Evolutionary conservation across 2,113 vertebrate species (phyloP).

Genomic region (Salvelinus fontinalis): DNA sequence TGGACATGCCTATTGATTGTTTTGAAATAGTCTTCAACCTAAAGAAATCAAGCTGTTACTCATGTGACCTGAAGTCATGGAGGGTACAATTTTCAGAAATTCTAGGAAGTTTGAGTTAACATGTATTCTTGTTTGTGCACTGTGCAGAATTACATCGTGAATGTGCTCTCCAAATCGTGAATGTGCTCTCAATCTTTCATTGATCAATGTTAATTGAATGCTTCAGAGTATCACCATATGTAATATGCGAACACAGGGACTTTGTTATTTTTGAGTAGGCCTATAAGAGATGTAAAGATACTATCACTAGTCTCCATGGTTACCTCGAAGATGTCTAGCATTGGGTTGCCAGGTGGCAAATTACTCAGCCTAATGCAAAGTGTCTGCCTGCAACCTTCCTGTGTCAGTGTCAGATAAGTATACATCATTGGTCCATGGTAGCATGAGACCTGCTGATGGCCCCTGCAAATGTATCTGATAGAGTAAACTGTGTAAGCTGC

Average conservation of each 20-base stretch:
- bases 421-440: conserved; percentile 16
- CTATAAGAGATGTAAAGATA: not conserved
- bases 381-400: not conserved
- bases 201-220: no score
- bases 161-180: no score
- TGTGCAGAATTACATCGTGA: not conserved
- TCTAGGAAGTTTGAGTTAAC: not conserved
- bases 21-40: not conserved
- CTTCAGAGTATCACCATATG: no score
- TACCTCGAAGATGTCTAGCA: not conserved
- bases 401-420: not conserved
- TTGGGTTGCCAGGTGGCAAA: not conserved
- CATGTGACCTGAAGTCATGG: not conserved
- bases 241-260: not conserved
- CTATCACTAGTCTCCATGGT: not conserved
- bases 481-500: conserved; percentile 59
- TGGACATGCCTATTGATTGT: no score
- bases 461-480: conserved; percentile 53
- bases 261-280: not conserved
- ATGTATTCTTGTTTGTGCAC: not conserved
- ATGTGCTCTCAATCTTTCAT: no score
- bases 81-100: not conserved
- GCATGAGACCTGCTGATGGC: conserved; percentile 19
- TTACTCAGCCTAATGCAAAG: not conserved
- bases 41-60: not conserved